phyloP scores from a whole-genome alignment of 2,113 vertebrate genomes.

The Stegostoma tigrinum region DNA sequence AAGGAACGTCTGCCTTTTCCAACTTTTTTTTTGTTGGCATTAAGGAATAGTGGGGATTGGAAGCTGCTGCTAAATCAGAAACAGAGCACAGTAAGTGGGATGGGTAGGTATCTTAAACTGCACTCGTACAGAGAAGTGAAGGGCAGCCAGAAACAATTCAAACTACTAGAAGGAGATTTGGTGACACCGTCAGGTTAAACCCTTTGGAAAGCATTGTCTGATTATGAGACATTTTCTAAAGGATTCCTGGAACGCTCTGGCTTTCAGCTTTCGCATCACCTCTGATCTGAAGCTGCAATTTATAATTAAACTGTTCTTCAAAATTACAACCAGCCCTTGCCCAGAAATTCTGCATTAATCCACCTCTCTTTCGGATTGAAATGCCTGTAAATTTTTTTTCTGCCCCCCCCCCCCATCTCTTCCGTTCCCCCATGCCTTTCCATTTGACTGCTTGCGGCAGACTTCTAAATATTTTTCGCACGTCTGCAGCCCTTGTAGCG shows the following conservation, averaged over 20 bases:
- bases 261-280: neutral
- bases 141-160: neutral
- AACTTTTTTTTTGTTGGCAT: neutral
- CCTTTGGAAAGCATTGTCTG: neutral
- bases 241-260: neutral
- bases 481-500: neutral
- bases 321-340: neutral
- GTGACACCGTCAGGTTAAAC: neutral
- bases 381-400: neutral
- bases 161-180: neutral
- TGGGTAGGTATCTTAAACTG: no score
- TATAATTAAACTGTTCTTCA: neutral
- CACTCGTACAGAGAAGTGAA: no score
- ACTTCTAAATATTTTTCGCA: neutral
- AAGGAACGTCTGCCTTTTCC: neutral
- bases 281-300: neutral
- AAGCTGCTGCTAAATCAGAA: neutral
- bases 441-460: neutral
- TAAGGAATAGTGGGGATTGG: neutral
- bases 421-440: no score
- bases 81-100: neutral
- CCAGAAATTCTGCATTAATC: neutral
- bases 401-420: neutral
- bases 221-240: neutral
- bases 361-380: neutral